A percentile compares a stretch with the other conserved stretches of the same genome.
Conservation (phyloP, 2,888 invertebrate genomes). For the Eupsilia transversa region DNA sequence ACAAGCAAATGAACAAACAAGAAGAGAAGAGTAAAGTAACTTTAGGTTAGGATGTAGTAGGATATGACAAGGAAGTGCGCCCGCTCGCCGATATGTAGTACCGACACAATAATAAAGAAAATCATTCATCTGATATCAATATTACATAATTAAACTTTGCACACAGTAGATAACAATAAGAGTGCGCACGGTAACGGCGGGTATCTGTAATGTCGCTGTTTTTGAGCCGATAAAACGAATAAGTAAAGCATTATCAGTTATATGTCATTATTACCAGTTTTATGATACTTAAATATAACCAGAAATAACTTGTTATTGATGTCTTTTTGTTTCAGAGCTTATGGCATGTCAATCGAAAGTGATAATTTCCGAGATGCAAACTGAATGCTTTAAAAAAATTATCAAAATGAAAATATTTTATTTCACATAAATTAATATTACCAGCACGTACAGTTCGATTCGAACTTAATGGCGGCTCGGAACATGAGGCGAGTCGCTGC, state of each 20-base stretch:
- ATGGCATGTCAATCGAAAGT: not conserved
- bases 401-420: too few species aligned
- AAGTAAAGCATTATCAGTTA: constrained; percentile 13
- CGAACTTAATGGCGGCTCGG: too few species aligned
- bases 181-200: constrained; percentile 14
- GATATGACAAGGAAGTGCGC: not conserved
- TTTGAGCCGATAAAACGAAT: constrained; percentile 11
- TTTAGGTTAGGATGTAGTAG: too few species aligned
- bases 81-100: not conserved
- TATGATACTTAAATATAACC: not conserved
- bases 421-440: too few species aligned
- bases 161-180: constrained; percentile 14
- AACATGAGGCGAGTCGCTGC: too few species aligned
- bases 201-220: constrained; percentile 16
- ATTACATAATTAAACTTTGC: constrained; percentile 26
- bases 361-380: not conserved
- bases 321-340: not conserved
- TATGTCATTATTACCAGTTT: constrained; percentile 5
- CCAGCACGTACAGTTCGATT: too few species aligned
- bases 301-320: not conserved
- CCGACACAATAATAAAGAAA: constrained; percentile 8
- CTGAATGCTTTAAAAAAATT: too few species aligned
- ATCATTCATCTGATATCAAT: constrained; percentile 24
- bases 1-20: too few species aligned
- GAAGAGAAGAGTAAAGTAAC: too few species aligned